Base-by-base conservation (phyloP, 2,888 invertebrate genomes). In the Stenodema calcarata region DNA sequence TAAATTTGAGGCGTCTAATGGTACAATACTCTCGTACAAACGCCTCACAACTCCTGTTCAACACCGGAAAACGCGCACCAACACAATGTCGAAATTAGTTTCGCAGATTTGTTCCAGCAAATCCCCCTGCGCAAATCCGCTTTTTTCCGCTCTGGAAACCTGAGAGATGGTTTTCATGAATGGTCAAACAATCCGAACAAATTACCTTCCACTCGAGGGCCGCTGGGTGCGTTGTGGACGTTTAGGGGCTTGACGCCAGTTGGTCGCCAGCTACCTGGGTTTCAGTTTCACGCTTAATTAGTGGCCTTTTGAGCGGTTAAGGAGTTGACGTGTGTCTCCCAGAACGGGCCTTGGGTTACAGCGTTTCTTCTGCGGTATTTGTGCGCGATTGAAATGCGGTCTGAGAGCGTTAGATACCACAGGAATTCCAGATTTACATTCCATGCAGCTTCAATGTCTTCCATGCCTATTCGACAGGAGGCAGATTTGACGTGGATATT, bases 271-370 rank as follows among this genome's bases (percentile, higher is more conserved):
- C 78, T 78, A 78, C 78, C 78, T 78, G 78, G 44, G 78, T 78
- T 78, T 78, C 78, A 78, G 78, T 78, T 78, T 78, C 78, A 78
- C 78, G 78, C 78, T 78, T 78, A 78, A 78, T 78, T 78, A 78
- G 78, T 44, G 44, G 16, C 3, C 16, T 35, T 73, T n/a, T 62
- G 62, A 62, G 62, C 23, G 62, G 62, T 62, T 27, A 23, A 11
- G 23, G 18, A 4, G 23, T 62, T 62, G 62, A 62, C 62, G 62
- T 62, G 27, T 62, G 62, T 62, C 62, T 50, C 18, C 62, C 62
- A 62, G 23, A 23, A 62, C 9, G 62, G 23, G 23, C 11, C 62
- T 18, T n/a, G n/a, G 50, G 50, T 50, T 6, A 6, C n/a, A 11
- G 1, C 14, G 50, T 50, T 50, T 50, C 50, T 50, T 50, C 50